A percentile compares a stretch with the other conserved stretches of the same genome.
These are phyloP conservation scores for Venusia cambrica DNA, from an alignment of 2,888 invertebrate species.

Conservation along the genomic window DNA sequence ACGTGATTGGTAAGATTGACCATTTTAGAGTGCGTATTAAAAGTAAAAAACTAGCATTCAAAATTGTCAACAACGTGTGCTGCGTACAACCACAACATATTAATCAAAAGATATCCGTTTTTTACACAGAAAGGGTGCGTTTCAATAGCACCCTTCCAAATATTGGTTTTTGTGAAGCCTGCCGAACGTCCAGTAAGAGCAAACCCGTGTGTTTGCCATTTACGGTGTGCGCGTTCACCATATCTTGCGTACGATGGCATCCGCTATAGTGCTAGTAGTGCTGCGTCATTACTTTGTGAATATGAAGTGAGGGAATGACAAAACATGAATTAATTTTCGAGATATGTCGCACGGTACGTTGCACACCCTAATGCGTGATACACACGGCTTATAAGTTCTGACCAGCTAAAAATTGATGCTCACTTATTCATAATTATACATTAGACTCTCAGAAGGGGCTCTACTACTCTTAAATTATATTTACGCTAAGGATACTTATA, in stretches of 20 bases:
- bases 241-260: slow-evolving; percentile 64
- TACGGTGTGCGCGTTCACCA: slow-evolving; percentile 55
- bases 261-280: slow-evolving; percentile 68
- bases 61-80: slow-evolving; percentile 24
- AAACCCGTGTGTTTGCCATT: slow-evolving; percentile 75
- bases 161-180: slow-evolving; percentile 74
- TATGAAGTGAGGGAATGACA: slow-evolving; percentile 79
- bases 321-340: slow-evolving; percentile 79
- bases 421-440: too few species aligned
- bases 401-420: too few species aligned
- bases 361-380: slow-evolving; percentile 52
- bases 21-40: too few species aligned
- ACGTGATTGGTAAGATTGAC: too few species aligned
- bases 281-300: slow-evolving; percentile 73
- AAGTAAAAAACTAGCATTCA: slow-evolving; percentile 5
- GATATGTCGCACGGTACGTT: slow-evolving; percentile 75
- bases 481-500: too few species aligned
- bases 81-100: slow-evolving; percentile 46
- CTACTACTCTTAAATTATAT: too few species aligned
- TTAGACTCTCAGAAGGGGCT: too few species aligned
- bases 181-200: slow-evolving; percentile 72
- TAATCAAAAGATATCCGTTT: slow-evolving; percentile 74
- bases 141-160: slow-evolving; percentile 75
- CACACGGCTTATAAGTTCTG: slow-evolving; percentile 34
- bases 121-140: slow-evolving; percentile 70